Evolutionary conservation across 2,888 invertebrate species (phyloP).

Genomic region (Synergus laeviventris): DNA sequence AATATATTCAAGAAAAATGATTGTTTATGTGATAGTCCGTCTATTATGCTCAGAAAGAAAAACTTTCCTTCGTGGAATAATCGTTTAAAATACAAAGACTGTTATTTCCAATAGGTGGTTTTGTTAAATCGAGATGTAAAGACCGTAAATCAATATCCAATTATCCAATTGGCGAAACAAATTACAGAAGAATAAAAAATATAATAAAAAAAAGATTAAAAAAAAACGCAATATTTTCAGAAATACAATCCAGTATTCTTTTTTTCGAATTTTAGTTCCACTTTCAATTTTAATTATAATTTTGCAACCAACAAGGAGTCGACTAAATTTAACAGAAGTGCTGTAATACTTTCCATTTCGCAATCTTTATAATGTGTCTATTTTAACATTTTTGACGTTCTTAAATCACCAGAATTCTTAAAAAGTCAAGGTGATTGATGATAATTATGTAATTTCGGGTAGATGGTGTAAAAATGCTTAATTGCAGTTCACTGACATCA

Average conservation of each 20-base stretch:
- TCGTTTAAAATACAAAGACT: neutral
- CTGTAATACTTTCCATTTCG: neutral
- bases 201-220: neutral
- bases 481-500: neutral
- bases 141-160: neutral
- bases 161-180: neutral
- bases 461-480: neutral
- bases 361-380: neutral
- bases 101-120: neutral
- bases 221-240: too few relatives aligned
- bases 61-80: conserved; percentile 10
- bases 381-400: neutral
- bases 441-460: neutral
- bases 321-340: neutral
- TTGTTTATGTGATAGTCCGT: conserved; percentile 14
- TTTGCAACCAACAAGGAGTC: neutral
- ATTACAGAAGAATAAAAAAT: neutral
- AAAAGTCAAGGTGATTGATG: neutral
- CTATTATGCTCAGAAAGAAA: conserved; percentile 8
- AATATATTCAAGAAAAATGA: conserved; percentile 17
- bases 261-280: neutral
- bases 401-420: neutral
- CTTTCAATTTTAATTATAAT: neutral
- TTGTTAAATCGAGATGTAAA: neutral
- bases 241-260: too few relatives aligned